Base-by-base conservation (phyloP, 2,888 invertebrate species). In the Agriopis aurantiaria region DNA sequence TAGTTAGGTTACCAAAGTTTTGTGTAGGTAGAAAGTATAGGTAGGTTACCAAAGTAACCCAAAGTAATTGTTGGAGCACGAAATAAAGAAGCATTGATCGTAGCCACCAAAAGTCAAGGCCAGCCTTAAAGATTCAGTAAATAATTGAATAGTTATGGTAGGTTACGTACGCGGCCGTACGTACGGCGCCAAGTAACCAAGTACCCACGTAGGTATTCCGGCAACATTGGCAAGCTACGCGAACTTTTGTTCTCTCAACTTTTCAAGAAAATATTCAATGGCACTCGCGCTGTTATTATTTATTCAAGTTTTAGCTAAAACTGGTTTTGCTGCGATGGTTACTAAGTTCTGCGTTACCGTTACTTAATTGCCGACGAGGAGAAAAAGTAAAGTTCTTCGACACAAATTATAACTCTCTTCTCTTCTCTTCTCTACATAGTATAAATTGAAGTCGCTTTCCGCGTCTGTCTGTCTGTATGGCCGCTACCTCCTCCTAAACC, bases 1-100 rank as follows among this genome's bases (percentile, higher is more conserved):
- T 23, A 23, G 17, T 0, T 23, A 23, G 17, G 17, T 23, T 23
- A 23, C 17, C 17, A 23, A 23, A 23, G 17, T 23, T 2, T 1
- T 11, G 12, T 46, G 1, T 46, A 10, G 2, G 49, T 49, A 49
- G 5, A n/a, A 6, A 14, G 49, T 49, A 43, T 43, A 14, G 49
- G 49, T 49, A n/a, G 8, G n/a, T n/a, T n/a, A 49, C 49, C 49
- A 8, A 49, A 49, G 49, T 6, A 49, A 49, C 49, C 49, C 49
- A 49, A 49, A 49, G 49, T 52, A 52, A 23, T 52, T 52, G 33
- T 33, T 8, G 11, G 1, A 23, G 23, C 33, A 55, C 23, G 53
- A 23, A 71, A 67, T 67, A 69, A 74, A 71, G 65, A 68, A 71
- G 62, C 59, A 62, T 68, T 62, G 69, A 74, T 74, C 67, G 74